Base-by-base conservation (phyloP, 2,113 vertebrate species). In the Tylochromis polylepis region DNA sequence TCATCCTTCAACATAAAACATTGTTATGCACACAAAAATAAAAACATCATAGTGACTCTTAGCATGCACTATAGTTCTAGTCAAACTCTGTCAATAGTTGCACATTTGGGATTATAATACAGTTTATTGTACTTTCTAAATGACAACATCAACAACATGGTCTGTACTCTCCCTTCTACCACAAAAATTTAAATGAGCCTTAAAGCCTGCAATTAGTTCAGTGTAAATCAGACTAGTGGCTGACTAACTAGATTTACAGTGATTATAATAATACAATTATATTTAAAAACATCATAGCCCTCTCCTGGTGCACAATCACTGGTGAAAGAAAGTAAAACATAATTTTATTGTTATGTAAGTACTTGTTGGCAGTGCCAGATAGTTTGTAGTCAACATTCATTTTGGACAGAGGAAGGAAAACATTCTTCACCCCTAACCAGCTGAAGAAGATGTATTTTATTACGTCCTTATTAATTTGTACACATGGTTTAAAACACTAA, bases 31-130 rank as follows among this genome's bases (percentile, higher is more conserved):
- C 43, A 75, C 15, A 49, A 75, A 75, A 49, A 46, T 8, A 38
- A 46, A 43, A 70, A 70, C 41, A 75, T 49, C 38, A 11, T 20
- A 29, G 84, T 60, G 59, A 60, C 49, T 70, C 84, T 84, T 75
- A n/a, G 77, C 67, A 49, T 83, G 78, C 87, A 60, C 5, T 41
- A 22, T 6, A 86, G 36, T 22, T 83, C 18, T 46, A 60, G 49
- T 72, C 67, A 49, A 59, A 86, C 56, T 62, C 56, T 15, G 41
- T 59, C 65, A 77, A 60, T 11, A 53, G 49, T 20, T 72, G 67
- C 79, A 89, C 62, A 83, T 90, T 92, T 88, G 59, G 60, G 82
- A 29, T 83, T 83, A 60, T 85, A 67, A 27, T 82, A 49, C 16
- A 51, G 77, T 91, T 89, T 89, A 67, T 86, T 57, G 57, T 24